Conservation (phyloP, 2,113 vertebrate species). For the Nyctibius bracteatus region DNA sequence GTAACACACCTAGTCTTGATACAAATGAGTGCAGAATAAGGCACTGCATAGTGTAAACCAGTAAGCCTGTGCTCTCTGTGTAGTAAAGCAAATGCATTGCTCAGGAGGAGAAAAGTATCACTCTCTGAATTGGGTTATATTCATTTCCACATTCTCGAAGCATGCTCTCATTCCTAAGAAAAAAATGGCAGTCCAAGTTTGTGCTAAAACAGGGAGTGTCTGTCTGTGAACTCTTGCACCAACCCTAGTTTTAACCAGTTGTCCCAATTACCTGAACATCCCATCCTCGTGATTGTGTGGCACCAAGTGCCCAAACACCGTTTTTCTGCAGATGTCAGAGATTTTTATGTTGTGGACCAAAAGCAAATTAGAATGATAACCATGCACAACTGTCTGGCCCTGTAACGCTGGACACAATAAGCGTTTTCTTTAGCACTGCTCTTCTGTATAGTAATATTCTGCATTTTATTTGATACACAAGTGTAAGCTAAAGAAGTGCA, state of each 20-base stretch:
- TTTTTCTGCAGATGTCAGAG: neutral
- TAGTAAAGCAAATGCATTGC: neutral
- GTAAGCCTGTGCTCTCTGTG: neutral
- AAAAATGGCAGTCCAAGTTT: neutral
- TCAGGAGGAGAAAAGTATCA: neutral
- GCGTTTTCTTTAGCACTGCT: neutral
- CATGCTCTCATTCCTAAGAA: constrained; percentile 14
- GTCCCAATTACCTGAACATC: neutral
- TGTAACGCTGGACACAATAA: neutral
- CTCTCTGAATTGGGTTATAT: neutral
- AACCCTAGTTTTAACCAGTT: neutral
- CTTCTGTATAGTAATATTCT: neutral
- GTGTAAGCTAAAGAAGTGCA: constrained; percentile 9
- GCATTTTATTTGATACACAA: neutral
- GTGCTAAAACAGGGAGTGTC: neutral
- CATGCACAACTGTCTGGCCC: neutral
- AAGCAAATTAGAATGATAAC: neutral
- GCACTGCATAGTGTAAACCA: neutral
- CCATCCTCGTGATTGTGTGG: neutral
- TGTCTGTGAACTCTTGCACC: neutral
- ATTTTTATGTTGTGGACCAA: neutral
- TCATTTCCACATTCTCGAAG: neutral
- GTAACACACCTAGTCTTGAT: neutral
- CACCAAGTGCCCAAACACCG: neutral
- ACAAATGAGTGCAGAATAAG: neutral